These are phyloP conservation scores for Melikaiella ostensackeni DNA, from an alignment of 2,888 invertebrate species.

Conservation along the genomic window DNA sequence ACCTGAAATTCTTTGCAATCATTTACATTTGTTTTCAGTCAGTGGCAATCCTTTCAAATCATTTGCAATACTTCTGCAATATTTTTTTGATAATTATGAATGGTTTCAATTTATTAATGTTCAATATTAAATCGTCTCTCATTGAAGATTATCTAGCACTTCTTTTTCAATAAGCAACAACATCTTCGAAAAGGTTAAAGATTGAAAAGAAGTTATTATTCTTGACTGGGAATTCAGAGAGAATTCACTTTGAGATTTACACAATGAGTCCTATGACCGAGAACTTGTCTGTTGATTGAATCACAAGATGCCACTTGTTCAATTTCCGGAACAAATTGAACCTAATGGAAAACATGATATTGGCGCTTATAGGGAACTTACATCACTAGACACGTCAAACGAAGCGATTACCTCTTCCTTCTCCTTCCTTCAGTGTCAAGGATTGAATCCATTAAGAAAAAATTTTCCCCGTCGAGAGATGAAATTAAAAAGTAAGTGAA, in stretches of 20 bases:
- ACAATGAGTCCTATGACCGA: conserved; percentile 51
- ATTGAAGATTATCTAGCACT: too few relatives aligned
- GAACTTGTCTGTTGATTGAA: conserved; percentile 56
- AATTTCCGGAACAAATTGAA: conserved; percentile 60
- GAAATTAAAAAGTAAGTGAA: not conserved
- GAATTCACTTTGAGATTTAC: conserved; percentile 31
- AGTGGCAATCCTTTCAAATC: too few relatives aligned
- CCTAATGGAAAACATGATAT: conserved; percentile 53
- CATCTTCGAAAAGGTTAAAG: too few relatives aligned
- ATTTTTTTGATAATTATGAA: too few relatives aligned
- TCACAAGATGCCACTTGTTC: conserved; percentile 61
- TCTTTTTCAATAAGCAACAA: too few relatives aligned
- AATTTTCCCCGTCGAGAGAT: not conserved
- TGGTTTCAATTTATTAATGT: too few relatives aligned
- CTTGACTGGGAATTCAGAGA: not conserved
- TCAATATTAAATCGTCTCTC: too few relatives aligned
- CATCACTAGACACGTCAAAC: conserved; percentile 43
- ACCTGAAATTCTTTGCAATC: too few relatives aligned
- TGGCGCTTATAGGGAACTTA: conserved; percentile 35
- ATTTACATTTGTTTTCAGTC: too few relatives aligned
- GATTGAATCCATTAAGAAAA: conserved; percentile 32
- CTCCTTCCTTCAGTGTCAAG: conserved; percentile 24
- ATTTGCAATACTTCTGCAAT: too few relatives aligned
- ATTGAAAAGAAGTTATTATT: not conserved
- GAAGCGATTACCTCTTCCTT: conserved; percentile 39